Evolutionary conservation across 2,888 invertebrate species (phyloP).

Genomic region (Phengaris arion): DNA sequence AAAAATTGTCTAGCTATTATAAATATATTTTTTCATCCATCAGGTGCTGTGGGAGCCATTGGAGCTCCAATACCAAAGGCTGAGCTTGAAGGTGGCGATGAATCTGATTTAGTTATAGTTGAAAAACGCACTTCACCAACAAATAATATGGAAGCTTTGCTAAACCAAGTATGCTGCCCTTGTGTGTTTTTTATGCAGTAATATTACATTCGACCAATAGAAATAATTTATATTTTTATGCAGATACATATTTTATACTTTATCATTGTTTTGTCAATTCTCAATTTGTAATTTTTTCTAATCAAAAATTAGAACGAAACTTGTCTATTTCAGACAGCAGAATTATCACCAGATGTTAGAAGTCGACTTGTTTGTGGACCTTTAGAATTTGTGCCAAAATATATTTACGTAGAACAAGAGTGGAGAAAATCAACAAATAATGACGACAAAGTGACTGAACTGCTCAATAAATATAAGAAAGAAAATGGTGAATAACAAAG

Average conservation of each 20-base stretch:
- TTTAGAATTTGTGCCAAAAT: conserved; percentile 65
- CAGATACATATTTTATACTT: not conserved
- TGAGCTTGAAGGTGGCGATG: conserved; percentile 90
- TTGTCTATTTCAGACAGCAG: conserved; percentile 57
- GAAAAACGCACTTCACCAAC: conserved; percentile 87
- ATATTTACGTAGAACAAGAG: conserved; percentile 72
- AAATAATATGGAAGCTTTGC: conserved; percentile 83
- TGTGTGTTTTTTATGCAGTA: no score
- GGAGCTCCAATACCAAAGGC: conserved; percentile 82
- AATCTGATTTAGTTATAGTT: conserved; percentile 86
- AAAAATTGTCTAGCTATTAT: not conserved
- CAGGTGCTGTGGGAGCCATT: conserved; percentile 57
- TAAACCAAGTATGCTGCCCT: conserved; percentile 81
- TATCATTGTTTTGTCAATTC: not conserved
- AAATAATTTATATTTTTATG: not conserved
- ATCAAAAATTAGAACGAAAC: no score
- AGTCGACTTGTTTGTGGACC: conserved; percentile 57
- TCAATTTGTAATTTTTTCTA: not conserved
- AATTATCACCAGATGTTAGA: conserved; percentile 63
- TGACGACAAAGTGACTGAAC: conserved; percentile 62
- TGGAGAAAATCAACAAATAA: conserved; percentile 49
- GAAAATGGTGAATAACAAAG: conserved; percentile 58
- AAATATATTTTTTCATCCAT: conserved; percentile 17
- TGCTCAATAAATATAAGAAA: conserved; percentile 66
- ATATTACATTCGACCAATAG: not conserved